Conservation (phyloP, 2,888 invertebrate genomes). For the Slavum lentiscoides region DNA sequence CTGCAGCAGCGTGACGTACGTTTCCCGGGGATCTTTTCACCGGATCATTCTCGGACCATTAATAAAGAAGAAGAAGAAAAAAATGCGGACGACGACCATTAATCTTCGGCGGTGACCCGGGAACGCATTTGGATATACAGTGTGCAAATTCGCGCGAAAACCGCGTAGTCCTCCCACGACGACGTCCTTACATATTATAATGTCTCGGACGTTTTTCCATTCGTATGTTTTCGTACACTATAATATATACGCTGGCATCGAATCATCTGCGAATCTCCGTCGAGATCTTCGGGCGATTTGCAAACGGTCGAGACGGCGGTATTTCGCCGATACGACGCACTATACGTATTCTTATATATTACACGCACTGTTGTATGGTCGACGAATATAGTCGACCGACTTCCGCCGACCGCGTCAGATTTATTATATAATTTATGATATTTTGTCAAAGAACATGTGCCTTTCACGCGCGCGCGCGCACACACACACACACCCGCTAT, state of each 20-base stretch:
- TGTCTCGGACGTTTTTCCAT: not conserved
- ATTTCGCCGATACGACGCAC: too few species aligned
- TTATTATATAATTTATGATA: not conserved
- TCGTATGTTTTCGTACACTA: too few species aligned
- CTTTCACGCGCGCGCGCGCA: too few species aligned
- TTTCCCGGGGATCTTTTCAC: constrained; percentile 26
- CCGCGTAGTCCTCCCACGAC: not conserved
- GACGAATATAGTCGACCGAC: constrained; percentile 14
- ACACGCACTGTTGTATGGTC: too few species aligned
- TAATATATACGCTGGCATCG: too few species aligned
- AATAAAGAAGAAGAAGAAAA: constrained; percentile 36
- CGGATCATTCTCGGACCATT: constrained; percentile 47
- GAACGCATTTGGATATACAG: not conserved
- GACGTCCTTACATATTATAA: too few species aligned
- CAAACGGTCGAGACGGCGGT: too few species aligned
- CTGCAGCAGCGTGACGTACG: constrained; percentile 19
- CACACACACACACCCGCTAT: too few species aligned
- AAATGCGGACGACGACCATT: constrained; percentile 28
- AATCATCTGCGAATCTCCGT: too few species aligned
- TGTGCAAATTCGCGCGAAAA: constrained; percentile 9
- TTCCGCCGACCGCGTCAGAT: not conserved
- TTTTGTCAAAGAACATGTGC: too few species aligned
- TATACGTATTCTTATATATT: not conserved
- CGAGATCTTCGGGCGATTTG: too few species aligned
- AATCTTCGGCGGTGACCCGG: constrained; percentile 24